Conservation (phyloP, 2,888 invertebrate species). For the Synanthedon myopaeformis region DNA sequence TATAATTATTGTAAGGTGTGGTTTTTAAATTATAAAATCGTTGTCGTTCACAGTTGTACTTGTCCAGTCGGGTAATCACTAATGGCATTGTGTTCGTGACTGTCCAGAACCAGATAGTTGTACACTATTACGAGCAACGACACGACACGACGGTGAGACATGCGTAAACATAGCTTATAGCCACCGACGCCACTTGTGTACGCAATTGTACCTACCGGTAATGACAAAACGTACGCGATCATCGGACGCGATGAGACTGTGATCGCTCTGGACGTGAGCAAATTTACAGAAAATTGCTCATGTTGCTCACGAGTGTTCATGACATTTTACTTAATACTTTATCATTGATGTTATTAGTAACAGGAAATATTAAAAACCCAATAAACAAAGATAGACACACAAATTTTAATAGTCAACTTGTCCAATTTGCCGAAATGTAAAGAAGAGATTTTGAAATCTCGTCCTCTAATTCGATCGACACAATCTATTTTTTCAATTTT, state of each 20-base stretch:
- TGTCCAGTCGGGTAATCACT: constrained; percentile 15
- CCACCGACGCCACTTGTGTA: constrained; percentile 14
- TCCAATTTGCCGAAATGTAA: too few relatives aligned
- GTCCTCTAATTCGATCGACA: too few relatives aligned
- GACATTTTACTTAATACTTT: neutral
- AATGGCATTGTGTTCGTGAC: constrained; percentile 56
- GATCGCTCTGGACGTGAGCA: constrained; percentile 27
- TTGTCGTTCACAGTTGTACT: constrained; percentile 16
- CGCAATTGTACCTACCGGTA: constrained; percentile 23
- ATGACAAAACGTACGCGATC: constrained; percentile 20
- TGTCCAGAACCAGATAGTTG: constrained; percentile 9
- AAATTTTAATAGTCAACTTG: too few relatives aligned
- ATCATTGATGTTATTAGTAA: neutral
- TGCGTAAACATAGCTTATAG: constrained; percentile 6
- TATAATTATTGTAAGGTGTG: too few relatives aligned
- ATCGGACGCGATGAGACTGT: constrained; percentile 22
- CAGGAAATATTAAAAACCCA: neutral
- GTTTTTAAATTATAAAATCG: too few relatives aligned
- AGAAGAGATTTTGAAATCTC: too few relatives aligned
- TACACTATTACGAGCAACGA: too few relatives aligned
- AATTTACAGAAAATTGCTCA: constrained; percentile 18
- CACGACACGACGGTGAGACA: neutral
- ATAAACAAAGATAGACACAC: too few relatives aligned
- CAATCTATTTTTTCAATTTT: too few relatives aligned
- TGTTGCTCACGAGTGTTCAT: neutral